phyloP scores from a whole-genome alignment of 2,888 invertebrate genomes.

The Eurytoma adleriae region DNA sequence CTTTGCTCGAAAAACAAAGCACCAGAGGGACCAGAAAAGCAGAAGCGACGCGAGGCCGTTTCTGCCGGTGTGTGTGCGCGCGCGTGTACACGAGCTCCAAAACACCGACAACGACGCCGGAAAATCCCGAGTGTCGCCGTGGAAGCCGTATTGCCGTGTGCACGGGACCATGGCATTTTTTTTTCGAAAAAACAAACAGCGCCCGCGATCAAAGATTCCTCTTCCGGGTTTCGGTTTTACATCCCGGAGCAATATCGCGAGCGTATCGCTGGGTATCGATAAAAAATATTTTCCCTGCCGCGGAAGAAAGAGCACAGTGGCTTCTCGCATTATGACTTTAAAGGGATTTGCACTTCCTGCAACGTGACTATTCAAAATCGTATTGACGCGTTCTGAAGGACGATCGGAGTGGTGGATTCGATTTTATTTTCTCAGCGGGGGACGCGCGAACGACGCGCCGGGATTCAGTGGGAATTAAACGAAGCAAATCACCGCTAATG shows the following conservation, averaged over 20 bases:
- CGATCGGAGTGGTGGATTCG: too few species aligned
- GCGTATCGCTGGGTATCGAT: too few species aligned
- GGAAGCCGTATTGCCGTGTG: not conserved
- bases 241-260: too few species aligned
- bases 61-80: not conserved
- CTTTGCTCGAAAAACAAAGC: conserved; percentile 40
- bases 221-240: not conserved
- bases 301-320: too few species aligned
- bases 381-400: too few species aligned
- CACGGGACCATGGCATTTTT: not conserved
- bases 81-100: not conserved
- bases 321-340: too few species aligned
- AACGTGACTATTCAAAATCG: too few species aligned
- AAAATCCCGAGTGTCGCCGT: not conserved
- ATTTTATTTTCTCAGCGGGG: too few species aligned
- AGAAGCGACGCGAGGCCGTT: conserved; percentile 2
- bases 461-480: not conserved
- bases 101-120: not conserved
- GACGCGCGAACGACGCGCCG: not conserved
- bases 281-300: not conserved
- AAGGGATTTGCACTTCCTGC: too few species aligned
- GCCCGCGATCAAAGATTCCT: not conserved
- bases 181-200: not conserved
- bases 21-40: not conserved
- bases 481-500: conserved; percentile 34